These are phyloP conservation scores for Tupiocoris notatus DNA, from an alignment of 2,888 invertebrate species.

Conservation along the genomic window DNA sequence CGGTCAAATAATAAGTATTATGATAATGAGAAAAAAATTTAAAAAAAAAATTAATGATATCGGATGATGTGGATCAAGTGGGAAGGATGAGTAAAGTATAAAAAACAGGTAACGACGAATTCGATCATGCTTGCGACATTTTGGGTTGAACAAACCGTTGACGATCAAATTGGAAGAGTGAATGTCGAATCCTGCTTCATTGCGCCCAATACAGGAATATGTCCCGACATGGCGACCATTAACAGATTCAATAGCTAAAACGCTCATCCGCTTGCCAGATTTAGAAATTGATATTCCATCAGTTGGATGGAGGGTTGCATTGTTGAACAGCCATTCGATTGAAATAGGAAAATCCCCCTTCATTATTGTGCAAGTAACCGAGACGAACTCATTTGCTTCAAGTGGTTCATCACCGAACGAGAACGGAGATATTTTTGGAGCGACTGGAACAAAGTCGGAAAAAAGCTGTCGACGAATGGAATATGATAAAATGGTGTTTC, in stretches of 20 bases:
- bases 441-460: constrained; percentile 46
- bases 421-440: constrained; percentile 49
- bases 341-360: constrained; percentile 64
- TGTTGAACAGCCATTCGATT: constrained; percentile 66
- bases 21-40: no score
- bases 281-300: constrained; percentile 60
- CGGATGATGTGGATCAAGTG: no score
- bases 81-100: no score
- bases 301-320: constrained; percentile 55
- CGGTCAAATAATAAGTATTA: no score
- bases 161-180: constrained; percentile 67
- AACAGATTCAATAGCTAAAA: constrained; percentile 66
- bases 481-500: neutral
- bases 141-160: constrained; percentile 61
- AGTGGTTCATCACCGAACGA: constrained; percentile 50
- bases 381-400: constrained; percentile 53
- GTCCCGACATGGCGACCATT: constrained; percentile 71
- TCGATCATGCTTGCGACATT: neutral
- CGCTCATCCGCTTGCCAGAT: constrained; percentile 64
- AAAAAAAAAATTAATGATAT: no score
- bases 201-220: constrained; percentile 70
- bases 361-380: constrained; percentile 57
- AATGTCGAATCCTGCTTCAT: constrained; percentile 66
- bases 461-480: no score
- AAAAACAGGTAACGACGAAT: no score